phyloP scores from a whole-genome alignment of 2,113 vertebrate genomes.

The Brienomyrus brachyistius region DNA sequence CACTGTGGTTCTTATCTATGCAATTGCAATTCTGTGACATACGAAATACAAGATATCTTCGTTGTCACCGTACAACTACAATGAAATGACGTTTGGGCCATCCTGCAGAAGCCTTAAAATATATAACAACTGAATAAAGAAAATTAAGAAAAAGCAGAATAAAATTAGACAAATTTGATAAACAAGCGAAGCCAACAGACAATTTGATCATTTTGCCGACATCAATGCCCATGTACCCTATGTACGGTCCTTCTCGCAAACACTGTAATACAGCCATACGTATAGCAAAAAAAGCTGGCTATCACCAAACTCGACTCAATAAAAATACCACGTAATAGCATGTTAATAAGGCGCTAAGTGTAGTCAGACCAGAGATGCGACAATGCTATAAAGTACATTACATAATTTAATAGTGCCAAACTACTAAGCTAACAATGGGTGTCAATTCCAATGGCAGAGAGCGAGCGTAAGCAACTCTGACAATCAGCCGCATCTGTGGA shows the following conservation, averaged over 20 bases:
- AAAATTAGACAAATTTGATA: background rate
- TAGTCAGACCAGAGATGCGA: background rate
- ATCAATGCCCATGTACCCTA: background rate
- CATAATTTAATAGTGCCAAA: background rate
- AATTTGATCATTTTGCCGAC: background rate
- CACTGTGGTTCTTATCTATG: background rate
- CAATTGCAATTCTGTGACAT: background rate
- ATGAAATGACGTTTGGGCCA: too few species aligned
- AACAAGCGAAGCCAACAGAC: background rate
- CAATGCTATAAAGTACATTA: background rate
- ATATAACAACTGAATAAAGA: background rate
- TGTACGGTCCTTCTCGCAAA: background rate
- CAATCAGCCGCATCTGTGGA: background rate
- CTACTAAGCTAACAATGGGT: background rate
- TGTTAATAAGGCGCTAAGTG: background rate
- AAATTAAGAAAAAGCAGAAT: background rate
- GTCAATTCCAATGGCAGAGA: background rate
- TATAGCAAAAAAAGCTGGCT: background rate
- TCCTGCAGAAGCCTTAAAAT: too few species aligned
- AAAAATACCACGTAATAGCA: background rate
- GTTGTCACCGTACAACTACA: too few species aligned
- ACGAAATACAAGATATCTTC: too few species aligned
- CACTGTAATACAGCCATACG: background rate
- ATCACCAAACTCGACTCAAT: background rate
- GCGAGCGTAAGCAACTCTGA: background rate